A percentile compares a stretch with the other conserved stretches of the same genome.
phyloP scores from a whole-genome alignment of 2,888 invertebrate species.

The Nasonovia ribisnigri region DNA sequence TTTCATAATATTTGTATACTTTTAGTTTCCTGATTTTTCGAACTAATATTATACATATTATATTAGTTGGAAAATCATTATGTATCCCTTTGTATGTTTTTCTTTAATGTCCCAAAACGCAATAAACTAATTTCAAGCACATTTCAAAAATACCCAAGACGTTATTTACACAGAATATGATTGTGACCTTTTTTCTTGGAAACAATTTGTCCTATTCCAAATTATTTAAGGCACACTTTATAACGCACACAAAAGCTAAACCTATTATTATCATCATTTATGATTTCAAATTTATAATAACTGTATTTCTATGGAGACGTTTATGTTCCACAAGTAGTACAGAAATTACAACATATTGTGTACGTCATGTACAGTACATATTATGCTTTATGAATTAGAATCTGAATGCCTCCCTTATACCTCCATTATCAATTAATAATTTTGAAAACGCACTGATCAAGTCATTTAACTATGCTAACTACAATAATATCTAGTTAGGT shows the following conservation, averaged over 20 bases:
- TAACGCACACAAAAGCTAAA: background rate
- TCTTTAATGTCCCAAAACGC: background rate
- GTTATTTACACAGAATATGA: background rate
- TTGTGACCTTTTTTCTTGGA: background rate
- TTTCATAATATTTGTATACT: too few relatives aligned
- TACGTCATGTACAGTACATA: background rate
- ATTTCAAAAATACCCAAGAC: background rate
- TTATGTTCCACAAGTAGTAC: background rate
- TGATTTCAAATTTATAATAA: background rate
- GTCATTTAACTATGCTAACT: too few relatives aligned
- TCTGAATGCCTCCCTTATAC: background rate
- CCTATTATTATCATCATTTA: background rate
- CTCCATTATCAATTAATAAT: background rate
- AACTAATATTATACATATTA: background rate
- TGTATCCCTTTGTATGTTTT: background rate
- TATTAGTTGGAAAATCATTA: too few relatives aligned
- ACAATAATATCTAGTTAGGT: too few relatives aligned
- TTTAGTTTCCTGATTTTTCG: too few relatives aligned
- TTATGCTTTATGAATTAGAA: background rate
- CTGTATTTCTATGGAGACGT: background rate
- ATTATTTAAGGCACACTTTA: background rate
- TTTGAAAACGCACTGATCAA: too few relatives aligned
- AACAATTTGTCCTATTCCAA: background rate
- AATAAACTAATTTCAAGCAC: background rate
- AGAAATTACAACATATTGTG: background rate